Evolutionary conservation across 2,797 vertebrate species (phyloP), one percentile per base, ranked within the genome.

Genomic region (Dipus sagitta): DNA sequence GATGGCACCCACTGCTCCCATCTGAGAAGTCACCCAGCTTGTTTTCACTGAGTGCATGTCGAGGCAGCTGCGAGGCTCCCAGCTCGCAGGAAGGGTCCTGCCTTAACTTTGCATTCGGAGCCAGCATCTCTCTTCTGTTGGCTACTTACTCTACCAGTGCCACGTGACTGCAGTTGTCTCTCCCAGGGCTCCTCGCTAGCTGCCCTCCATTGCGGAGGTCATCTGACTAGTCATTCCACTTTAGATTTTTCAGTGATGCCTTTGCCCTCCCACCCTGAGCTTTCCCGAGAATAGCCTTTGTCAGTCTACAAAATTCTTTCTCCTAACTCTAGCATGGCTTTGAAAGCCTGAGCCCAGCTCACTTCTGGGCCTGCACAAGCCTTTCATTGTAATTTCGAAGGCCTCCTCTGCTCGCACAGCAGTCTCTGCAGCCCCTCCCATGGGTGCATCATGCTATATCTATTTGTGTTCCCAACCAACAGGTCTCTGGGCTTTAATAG

Each of bases 221-320:
- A 5, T 21, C 30, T 79, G 15, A 47, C 26, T 20, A 32, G 47
- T 28, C 32, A 28, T 34, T 32, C 18, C 62, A n/a, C 52, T 75
- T 75, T 58, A 30, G n/a, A 26, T 60, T 47, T 76, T 68, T 30
- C 71, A 67, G 26, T 30, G 54, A 60, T n/a, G 23, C 32, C 23
- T 7, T 54, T 64, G 80, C 47, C 17, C 52, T 28, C 64, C 60
- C 42, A 34, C 67, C 52, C 24, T 54, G 62, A 79, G 13, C 42
- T 28, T 62, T 52, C 47, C 60, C 30, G 12, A 34, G 67, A 38
- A 77, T 23, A 60, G 42, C 6, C 28, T 84, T 30, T 32, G 17
- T 77, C 32, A 38, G 3, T 77, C 76, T 80, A 38, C 84, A 94
- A 72, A 26, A 72, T 58, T 67, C 82, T 18, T 28, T 75, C 86